Conservation (phyloP, 1,140 invertebrate species). For the Neodiprion pinetum region DNA sequence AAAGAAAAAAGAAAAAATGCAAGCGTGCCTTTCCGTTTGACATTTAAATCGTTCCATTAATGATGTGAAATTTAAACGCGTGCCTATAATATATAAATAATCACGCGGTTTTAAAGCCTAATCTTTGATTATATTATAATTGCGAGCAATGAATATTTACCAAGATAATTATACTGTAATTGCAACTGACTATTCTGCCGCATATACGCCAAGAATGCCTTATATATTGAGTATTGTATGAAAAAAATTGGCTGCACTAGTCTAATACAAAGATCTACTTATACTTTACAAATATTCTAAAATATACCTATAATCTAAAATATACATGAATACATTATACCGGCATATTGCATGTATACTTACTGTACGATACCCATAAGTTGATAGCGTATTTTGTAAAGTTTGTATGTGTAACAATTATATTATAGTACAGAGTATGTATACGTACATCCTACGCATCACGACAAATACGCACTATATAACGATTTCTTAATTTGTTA, state of each 20-base stretch:
- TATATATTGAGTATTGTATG: background rate
- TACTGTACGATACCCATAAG: background rate
- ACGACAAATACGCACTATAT: constrained; percentile 6
- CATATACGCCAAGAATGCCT: constrained; percentile 11
- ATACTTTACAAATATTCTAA: background rate
- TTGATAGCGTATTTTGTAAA: constrained; percentile 31
- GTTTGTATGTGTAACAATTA: constrained; percentile 26
- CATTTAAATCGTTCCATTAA: background rate
- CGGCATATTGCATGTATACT: background rate
- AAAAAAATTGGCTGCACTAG: constrained; percentile 10
- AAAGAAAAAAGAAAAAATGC: background rate
- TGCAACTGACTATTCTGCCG: constrained; percentile 10
- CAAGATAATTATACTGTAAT: background rate
- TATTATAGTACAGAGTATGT: background rate
- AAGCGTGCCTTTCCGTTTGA: background rate
- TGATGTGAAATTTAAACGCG: background rate
- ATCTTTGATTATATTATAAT: background rate
- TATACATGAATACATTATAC: too few relatives aligned
- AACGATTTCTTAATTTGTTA: constrained; percentile 7
- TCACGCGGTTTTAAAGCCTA: background rate
- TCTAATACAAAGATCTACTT: background rate
- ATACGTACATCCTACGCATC: too few relatives aligned
- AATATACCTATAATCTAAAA: background rate
- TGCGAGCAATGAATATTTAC: background rate
- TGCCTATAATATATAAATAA: background rate